Evolutionary conservation across 2,888 invertebrate species (phyloP), one percentile per base, ranked within the genome.

Genomic region (Podotricha telesiphe): DNA sequence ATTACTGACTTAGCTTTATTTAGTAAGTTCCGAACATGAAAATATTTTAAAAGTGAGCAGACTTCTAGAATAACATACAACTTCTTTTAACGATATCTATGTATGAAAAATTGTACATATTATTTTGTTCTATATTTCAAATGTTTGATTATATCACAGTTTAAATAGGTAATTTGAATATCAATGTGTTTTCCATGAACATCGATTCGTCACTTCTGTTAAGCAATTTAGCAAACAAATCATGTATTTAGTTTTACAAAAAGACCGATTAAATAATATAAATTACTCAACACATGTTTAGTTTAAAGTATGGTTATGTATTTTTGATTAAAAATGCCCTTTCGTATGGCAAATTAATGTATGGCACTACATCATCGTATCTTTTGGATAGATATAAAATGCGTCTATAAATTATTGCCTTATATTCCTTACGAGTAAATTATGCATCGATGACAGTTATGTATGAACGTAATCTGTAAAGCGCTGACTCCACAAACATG

Each of bases 391-490:
- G 51, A 65, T 67, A 72, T 68, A 70, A 70, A 72, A 72, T 72
- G 62, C 65, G 5, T 56, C 58, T 65, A 68, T 70, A 68, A 73
- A 73, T 75, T 67, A 71, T 71, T 64, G 61, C 67, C 71, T 58
- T 69, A 65, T 71, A 68, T 70, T 62, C 61, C 68, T 62, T 71
- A 61, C 66, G 62, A 66, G 70, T 71, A 71, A 72, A 73, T 75
- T 74, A 74, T 74, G 73, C 71, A 68, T 65, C 61, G 71, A 71
- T 68, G 74, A 74, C 74, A 72, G 68, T 72, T 65, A 75, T 66
- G 68, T 73, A 75, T 72, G 73, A 73, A 70, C 40, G 74, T 70
- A 74, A 74, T 75, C 67, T 72, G 67, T 74, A 73, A 72, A 65
- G 22, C 63, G 69, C 69, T 69, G 73, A 70, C 68, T 69, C 47